Evolutionary conservation across 2,797 vertebrate genomes (phyloP).

Genomic region (Mus minutoides): DNA sequence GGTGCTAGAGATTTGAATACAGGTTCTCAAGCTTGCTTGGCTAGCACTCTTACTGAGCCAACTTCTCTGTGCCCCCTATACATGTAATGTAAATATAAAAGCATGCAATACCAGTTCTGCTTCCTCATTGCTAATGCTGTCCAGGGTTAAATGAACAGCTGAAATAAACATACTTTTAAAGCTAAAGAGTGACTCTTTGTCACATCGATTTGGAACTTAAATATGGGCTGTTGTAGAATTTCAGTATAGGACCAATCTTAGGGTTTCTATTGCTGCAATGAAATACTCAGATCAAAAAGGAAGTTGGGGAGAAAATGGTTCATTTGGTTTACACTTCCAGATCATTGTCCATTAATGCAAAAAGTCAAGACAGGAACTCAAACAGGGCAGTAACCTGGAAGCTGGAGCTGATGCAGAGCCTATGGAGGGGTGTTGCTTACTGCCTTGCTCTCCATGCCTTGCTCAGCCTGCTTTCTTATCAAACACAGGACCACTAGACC

Average conservation of each 20-base stretch:
- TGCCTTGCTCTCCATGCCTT: neutral
- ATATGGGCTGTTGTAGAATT: neutral
- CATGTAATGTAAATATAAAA: neutral
- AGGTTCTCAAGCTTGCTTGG: neutral
- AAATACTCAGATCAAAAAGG: neutral
- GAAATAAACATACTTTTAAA: neutral
- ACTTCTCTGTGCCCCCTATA: neutral
- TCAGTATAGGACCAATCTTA: neutral
- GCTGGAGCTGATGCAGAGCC: neutral
- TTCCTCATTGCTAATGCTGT: neutral
- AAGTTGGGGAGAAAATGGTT: neutral
- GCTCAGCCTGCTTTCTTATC: neutral
- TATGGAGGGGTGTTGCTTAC: neutral
- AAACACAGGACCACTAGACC: neutral
- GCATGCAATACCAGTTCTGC: neutral
- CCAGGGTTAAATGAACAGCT: constrained; percentile 8
- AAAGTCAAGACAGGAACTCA: neutral
- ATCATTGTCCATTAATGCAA: neutral
- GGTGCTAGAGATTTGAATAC: neutral
- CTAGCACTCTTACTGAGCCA: neutral
- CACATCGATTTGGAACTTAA: neutral
- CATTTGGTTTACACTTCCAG: neutral
- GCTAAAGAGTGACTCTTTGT: neutral
- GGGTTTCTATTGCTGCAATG: too few relatives aligned
- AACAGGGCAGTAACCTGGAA: neutral